A percentile compares a stretch with the other conserved stretches of the same genome.
Evolutionary conservation across 2,113 vertebrate species (phyloP).

Genomic region (Asarcornis scutulata): DNA sequence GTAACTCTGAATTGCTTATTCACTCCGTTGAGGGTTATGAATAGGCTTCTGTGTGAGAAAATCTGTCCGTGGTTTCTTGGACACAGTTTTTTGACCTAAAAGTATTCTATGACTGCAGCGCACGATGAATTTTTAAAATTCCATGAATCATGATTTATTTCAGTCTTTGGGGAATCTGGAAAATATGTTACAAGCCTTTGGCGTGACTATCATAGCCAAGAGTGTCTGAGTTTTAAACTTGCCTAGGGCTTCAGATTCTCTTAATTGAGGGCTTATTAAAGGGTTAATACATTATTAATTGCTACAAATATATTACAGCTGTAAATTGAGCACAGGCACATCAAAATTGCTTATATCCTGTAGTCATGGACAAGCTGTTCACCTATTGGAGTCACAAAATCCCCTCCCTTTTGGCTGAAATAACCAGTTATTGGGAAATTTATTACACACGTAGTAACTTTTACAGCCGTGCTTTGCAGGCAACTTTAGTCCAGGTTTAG

Average conservation of each 20-base stretch:
- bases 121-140: not conserved
- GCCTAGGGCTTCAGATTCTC: not conserved
- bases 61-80: not conserved
- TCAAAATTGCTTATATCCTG: not conserved
- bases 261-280: not conserved
- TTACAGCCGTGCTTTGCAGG: not conserved
- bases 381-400: not conserved
- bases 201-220: not conserved
- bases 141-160: not conserved
- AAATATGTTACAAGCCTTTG: not conserved
- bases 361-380: not conserved
- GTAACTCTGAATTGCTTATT: not conserved
- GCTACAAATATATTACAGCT: not conserved
- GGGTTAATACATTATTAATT: not conserved
- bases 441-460: not conserved
- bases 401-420: not conserved
- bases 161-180: not conserved
- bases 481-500: not conserved
- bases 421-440: not conserved
- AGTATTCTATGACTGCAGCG: not conserved
- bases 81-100: rapidly evolving
- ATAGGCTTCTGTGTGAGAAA: not conserved
- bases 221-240: not conserved
- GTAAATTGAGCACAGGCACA: not conserved
- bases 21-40: not conserved